Base-by-base conservation (phyloP, 2,888 invertebrate genomes). In the Chymomyza amoena region DNA sequence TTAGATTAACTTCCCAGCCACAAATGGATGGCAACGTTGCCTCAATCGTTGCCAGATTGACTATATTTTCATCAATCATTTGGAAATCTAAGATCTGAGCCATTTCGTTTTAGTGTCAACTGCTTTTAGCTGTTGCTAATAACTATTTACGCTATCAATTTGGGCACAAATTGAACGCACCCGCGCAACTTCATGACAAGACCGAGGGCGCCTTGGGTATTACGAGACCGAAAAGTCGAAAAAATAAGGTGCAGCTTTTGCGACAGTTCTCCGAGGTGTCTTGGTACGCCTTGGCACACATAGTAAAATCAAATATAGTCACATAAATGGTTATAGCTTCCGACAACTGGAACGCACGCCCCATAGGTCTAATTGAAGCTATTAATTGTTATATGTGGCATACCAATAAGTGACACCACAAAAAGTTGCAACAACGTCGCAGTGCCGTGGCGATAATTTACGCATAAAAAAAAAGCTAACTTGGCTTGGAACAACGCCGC, bases 291-390 rank as follows among this genome's bases (percentile, higher is more conserved):
- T 84, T 79, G 80, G 83, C 86, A 83, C 59, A 77, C 77, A 80
- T 80, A n/a, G n/a, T n/a, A 68, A 73, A 72, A 79, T 81, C 75
- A 69, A 86, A 86, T 85, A 84, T 81, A 85, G 87, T 80, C 87
- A 81, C 88, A 84, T 78, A 80, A 84, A 84, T 76, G 77, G 76
- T 76, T 88, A 88, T 81, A 86, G 84, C 88, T 85, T 85, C 84
- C 84, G 84, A 85, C 84, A 84, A 82, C 80, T 84, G 83, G 73
- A 76, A 78, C 73, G 72, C 64, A 45, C 71, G 83, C 81, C 81
- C 84, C 84, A 76, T 72, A 86, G 84, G 81, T 84, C 88, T 88
- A 88, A 85, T 85, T 86, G 87, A 78, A 73, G 84, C 84, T 86
- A 86, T 85, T 85, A 85, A 88, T 85, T 85, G 84, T 84, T 84